Evolutionary conservation across 2,797 vertebrate species (phyloP).

Genomic region (Morus bassanus): DNA sequence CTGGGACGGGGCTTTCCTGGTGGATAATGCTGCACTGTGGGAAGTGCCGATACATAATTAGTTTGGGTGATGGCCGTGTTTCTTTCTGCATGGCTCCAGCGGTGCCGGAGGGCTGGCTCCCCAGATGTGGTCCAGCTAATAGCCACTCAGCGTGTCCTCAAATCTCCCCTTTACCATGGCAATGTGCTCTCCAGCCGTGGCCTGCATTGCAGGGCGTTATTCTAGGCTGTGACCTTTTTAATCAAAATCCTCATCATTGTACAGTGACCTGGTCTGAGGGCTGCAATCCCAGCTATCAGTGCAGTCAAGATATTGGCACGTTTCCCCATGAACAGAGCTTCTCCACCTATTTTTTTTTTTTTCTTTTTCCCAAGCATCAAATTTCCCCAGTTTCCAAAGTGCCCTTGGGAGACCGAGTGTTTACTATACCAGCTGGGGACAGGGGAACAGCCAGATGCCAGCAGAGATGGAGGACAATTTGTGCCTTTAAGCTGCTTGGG

Average conservation of each 20-base stretch:
- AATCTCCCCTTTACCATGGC: not conserved
- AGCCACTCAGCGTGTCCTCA: not conserved
- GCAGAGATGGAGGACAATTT: not conserved
- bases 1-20: not conserved
- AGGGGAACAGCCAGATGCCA: not conserved
- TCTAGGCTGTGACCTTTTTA: constrained; percentile 36
- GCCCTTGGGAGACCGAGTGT: not conserved
- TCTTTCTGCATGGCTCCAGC: accelerated
- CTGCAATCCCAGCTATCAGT: not conserved
- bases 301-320: not conserved
- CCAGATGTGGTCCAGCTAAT: not conserved
- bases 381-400: not conserved
- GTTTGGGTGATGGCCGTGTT: no score
- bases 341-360: not conserved
- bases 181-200: not conserved
- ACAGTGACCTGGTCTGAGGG: constrained; percentile 1
- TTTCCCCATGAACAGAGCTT: not conserved
- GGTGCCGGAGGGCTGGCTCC: not conserved
- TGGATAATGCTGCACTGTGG: not conserved
- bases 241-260: not conserved
- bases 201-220: not conserved
- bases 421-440: not conserved
- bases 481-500: constrained; percentile 21
- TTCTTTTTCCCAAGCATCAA: not conserved
- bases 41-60: not conserved